Evolutionary conservation across 2,113 vertebrate species (phyloP).

Genomic region (Ivindomyrus marchei): DNA sequence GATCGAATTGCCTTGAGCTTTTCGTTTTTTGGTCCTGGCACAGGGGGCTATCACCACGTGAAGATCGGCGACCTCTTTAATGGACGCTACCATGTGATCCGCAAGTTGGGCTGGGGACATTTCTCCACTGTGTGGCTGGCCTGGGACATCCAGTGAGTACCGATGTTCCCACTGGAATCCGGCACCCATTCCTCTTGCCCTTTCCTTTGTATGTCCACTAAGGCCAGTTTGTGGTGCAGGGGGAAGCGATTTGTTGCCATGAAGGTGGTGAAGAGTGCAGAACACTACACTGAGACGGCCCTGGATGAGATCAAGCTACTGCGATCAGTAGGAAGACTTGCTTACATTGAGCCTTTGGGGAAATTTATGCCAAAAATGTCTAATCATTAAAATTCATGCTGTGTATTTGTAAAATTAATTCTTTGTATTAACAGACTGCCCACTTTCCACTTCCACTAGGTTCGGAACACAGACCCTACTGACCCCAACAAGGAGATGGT

Average conservation of each 20-base stretch:
- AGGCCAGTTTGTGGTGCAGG: slow-evolving; percentile 48
- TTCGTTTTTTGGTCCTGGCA: not conserved
- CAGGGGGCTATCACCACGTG: slow-evolving; percentile 93
- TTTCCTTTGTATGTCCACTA: not conserved
- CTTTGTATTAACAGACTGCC: not conserved
- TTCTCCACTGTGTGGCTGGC: slow-evolving; percentile 98
- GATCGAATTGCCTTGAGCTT: not conserved
- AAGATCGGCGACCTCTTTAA: slow-evolving; percentile 94
- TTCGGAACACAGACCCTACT: slow-evolving; percentile 80
- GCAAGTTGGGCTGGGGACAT: slow-evolving; percentile 96
- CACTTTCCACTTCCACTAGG: slow-evolving; percentile 53
- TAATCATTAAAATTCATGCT: not conserved
- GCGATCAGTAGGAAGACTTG: slow-evolving; percentile 70
- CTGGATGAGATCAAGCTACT: slow-evolving; percentile 94
- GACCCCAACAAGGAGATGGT: slow-evolving; percentile 87
- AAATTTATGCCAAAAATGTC: not conserved
- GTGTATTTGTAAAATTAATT: not conserved
- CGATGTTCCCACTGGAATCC: not conserved
- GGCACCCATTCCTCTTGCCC: not conserved
- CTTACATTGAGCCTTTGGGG: not conserved
- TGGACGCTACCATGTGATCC: slow-evolving; percentile 88
- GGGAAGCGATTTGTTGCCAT: slow-evolving; percentile 90
- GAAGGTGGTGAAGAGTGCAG: slow-evolving; percentile 98
- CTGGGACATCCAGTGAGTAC: slow-evolving; percentile 95
- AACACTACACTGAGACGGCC: slow-evolving; percentile 96